These are phyloP conservation scores for Oxystoma pomonae DNA, from an alignment of 2,888 invertebrate genomes.

Conservation along the genomic window DNA sequence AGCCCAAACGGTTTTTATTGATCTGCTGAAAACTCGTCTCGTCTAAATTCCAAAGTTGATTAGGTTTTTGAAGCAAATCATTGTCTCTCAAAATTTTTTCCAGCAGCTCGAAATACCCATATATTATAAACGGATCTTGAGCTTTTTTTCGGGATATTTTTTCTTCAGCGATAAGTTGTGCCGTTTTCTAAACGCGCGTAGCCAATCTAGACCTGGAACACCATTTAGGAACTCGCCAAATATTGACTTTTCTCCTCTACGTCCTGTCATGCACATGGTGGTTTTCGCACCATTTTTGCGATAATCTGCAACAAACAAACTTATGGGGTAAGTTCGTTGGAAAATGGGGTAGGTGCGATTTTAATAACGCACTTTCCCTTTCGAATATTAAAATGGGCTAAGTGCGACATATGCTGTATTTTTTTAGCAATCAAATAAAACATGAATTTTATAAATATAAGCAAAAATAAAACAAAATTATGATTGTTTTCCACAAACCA, in stretches of 20 bases:
- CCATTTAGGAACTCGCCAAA: too few relatives aligned
- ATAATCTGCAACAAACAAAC: background rate
- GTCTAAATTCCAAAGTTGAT: constrained; percentile 30
- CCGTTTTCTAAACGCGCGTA: constrained; percentile 8
- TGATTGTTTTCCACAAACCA: too few relatives aligned
- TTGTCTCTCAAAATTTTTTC: constrained; percentile 5
- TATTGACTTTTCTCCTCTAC: background rate
- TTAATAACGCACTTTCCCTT: background rate
- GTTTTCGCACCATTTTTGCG: constrained; percentile 6
- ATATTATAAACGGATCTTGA: constrained; percentile 14
- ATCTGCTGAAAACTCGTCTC: constrained; percentile 18
- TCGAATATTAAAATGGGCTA: background rate
- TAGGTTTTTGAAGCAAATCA: constrained; percentile 10
- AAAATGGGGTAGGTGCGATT: background rate
- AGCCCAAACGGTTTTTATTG: constrained; percentile 15
- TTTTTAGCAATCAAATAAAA: background rate
- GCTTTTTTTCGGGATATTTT: constrained; percentile 13
- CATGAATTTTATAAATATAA: background rate
- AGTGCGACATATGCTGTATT: background rate
- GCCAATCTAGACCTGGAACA: constrained; percentile 13
- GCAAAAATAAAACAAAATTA: too few relatives aligned
- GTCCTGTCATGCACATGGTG: constrained; percentile 5
- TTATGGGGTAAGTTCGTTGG: constrained; percentile 9
- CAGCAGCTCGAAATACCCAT: constrained; percentile 12
- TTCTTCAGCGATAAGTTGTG: constrained; percentile 10